Evolutionary conservation across 2,888 invertebrate genomes (phyloP), one percentile per base, ranked within the genome.

Genomic region (Folsomia manolachei): DNA sequence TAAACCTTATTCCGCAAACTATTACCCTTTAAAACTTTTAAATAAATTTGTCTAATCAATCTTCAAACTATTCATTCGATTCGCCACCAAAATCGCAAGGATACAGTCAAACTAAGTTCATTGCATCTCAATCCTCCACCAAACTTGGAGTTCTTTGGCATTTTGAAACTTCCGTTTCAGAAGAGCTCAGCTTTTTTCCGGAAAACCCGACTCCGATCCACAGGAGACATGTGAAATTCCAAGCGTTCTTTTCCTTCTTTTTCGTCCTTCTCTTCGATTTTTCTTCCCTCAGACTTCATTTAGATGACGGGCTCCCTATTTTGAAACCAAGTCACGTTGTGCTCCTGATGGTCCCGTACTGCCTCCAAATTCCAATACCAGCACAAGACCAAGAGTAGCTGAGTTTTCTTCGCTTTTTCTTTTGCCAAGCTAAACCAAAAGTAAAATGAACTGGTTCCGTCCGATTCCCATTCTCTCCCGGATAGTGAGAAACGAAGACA

Each of bases 261-360:
- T 67, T 67, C 67, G 67, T 67, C 67, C 24, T 67, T 67, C 67
- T 51, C 67, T 67, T 67, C 67, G 67, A 67, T 67, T 67, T 67
- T 67, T 67, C 67, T 67, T 67, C 27, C n/a, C 25, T 52, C 56
- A 24, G 67, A 67, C 67, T 67, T 56, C 67, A 67, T 67, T 67
- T 67, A 53, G 67, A 26, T 56, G 56, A 56, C 67, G 67, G 26
- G 53, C 67, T 67, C 52, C 39, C 52, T 66, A 51, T 51, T 67
- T 24, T 24, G 67, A 25, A 67, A 67, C 56, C 67, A 39, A 60
- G 67, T 67, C 67, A 67, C 67, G 67, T 67, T 56, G 26, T 67
- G 27, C 67, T 56, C 19, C 65, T 66, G 65, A 67, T 67, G 67
- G 60, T 56, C 67, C 67, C 53, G 26, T 53, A 67, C 67, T 21